Conservation (phyloP, 2,113 vertebrate species). For the Ophiodon elongatus region DNA sequence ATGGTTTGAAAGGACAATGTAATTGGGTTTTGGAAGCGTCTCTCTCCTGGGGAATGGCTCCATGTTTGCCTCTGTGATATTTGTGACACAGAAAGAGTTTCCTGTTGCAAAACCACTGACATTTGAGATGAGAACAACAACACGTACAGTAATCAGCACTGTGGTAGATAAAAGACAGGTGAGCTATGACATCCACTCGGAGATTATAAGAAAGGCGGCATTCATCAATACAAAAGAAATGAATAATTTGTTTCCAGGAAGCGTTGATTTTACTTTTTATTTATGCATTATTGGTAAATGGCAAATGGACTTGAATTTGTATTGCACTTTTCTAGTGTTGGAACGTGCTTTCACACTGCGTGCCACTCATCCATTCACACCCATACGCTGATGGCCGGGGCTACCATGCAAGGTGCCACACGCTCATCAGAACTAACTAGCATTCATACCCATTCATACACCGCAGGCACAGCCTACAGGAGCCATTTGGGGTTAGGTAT, state of each 20-base stretch:
- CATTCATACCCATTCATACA: neutral
- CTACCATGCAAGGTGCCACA: neutral
- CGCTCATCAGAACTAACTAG: neutral
- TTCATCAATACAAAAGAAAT: conserved; percentile 25
- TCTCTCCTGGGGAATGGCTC: conserved; percentile 52
- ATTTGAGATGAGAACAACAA: conserved; percentile 58
- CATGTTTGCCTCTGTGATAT: conserved; percentile 61
- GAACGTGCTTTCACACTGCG: neutral
- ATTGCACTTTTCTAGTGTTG: neutral
- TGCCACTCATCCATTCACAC: neutral
- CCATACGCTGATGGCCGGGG: neutral
- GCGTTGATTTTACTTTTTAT: conserved; percentile 10
- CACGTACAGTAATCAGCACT: conserved; percentile 25
- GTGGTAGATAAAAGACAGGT: conserved; percentile 10
- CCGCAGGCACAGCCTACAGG: too few species aligned
- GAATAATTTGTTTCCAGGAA: neutral
- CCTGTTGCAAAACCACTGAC: conserved; percentile 64
- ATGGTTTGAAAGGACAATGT: conserved; percentile 70
- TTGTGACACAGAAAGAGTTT: conserved; percentile 61
- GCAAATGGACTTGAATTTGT: neutral
- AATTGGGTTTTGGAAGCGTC: conserved; percentile 67
- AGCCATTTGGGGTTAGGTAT: neutral
- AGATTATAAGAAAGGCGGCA: neutral
- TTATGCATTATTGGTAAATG: neutral
- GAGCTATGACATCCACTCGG: neutral